phyloP scores from a whole-genome alignment of 1,140 invertebrate species.

The Lysiphlebus fabarum region DNA sequence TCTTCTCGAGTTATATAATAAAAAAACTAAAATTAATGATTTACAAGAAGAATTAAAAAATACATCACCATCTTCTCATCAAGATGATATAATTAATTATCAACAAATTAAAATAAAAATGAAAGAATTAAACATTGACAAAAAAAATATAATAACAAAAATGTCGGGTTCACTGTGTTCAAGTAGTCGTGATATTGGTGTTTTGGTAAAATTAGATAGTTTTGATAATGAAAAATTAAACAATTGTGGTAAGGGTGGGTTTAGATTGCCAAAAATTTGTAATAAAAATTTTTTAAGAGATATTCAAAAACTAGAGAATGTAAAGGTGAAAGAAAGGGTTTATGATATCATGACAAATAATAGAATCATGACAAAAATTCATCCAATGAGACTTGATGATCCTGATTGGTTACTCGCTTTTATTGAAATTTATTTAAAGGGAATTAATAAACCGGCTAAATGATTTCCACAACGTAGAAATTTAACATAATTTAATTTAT shows the following conservation, averaged over 20 bases:
- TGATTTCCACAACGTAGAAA: constrained; percentile 14
- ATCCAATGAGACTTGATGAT: constrained; percentile 36
- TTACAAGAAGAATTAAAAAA: constrained; percentile 7
- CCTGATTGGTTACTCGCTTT: constrained; percentile 36
- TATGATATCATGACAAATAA: constrained; percentile 41
- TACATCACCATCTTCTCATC: background rate
- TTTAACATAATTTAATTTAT: constrained; percentile 10
- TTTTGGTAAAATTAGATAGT: constrained; percentile 7
- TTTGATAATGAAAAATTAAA: constrained; percentile 3
- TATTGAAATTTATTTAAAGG: constrained; percentile 39
- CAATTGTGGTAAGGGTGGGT: background rate
- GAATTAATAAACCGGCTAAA: constrained; percentile 23
- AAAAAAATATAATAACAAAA: background rate
- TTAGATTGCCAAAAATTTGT: constrained; percentile 23
- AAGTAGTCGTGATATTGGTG: constrained; percentile 6
- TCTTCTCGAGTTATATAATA: constrained; percentile 3
- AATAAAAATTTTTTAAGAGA: constrained; percentile 19
- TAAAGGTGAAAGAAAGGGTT: constrained; percentile 23
- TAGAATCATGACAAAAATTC: constrained; percentile 34
- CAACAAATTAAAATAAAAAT: constrained; percentile 12
- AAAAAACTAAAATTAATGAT: constrained; percentile 3
- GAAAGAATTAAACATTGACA: background rate
- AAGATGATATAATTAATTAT: constrained; percentile 3
- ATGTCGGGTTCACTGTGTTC: background rate
- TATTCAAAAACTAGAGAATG: constrained; percentile 17